A percentile compares a stretch with the other conserved stretches of the same genome.
Evolutionary conservation across 2,888 invertebrate species (phyloP).

Genomic region (Lithophane leautieri): DNA sequence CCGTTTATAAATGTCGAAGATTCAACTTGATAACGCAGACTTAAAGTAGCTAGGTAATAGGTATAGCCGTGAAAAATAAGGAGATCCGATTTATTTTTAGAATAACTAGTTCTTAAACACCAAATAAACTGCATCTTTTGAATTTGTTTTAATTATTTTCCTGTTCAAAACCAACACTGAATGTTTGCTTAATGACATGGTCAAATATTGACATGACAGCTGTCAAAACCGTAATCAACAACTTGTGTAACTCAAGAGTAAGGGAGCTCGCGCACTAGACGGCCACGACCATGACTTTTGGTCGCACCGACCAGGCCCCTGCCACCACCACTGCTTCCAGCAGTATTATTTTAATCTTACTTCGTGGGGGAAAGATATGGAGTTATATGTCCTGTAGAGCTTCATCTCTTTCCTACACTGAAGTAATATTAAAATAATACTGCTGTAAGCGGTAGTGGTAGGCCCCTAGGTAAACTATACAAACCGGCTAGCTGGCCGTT

Average conservation of each 20-base stretch:
- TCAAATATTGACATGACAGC: conserved; percentile 17
- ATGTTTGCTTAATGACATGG: not conserved
- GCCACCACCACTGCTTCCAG: too few species aligned
- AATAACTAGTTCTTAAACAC: not conserved
- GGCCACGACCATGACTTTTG: too few species aligned
- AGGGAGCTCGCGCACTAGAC: too few species aligned
- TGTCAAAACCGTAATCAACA: conserved; percentile 22
- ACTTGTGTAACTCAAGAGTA: not conserved
- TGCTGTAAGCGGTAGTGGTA: too few species aligned
- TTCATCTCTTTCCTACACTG: too few species aligned
- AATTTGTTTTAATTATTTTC: conserved; percentile 2
- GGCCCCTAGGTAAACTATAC: too few species aligned
- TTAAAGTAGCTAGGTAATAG: conserved; percentile 2
- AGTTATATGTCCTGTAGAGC: too few species aligned
- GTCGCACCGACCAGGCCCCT: too few species aligned
- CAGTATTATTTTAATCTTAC: too few species aligned
- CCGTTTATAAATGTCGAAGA: conserved; percentile 28
- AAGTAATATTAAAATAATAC: too few species aligned
- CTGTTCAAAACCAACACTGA: not conserved
- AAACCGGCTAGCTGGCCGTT: too few species aligned
- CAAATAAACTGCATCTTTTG: not conserved
- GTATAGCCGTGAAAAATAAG: conserved; percentile 5
- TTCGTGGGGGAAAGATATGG: too few species aligned
- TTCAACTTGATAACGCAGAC: conserved; percentile 22
- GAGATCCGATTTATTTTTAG: not conserved